A percentile compares a stretch with the other conserved stretches of the same genome.
phyloP scores from a whole-genome alignment of 2,797 vertebrate genomes.

The Pangasius djambal region DNA sequence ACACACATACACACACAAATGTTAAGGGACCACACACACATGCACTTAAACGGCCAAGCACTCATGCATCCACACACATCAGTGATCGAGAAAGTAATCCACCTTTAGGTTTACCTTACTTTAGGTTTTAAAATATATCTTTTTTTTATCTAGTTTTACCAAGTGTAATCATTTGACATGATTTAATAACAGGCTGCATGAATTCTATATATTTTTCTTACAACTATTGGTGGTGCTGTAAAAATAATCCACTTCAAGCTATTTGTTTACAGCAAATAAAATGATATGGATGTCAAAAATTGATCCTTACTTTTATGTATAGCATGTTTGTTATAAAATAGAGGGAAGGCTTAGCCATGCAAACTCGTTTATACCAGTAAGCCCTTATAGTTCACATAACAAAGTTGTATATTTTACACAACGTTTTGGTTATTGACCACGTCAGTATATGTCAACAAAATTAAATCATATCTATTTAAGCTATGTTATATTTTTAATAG shows the following conservation, averaged over 20 bases:
- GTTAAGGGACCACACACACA: slow-evolving; percentile 1
- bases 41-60: neutral
- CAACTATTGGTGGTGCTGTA: neutral
- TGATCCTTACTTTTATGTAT: neutral
- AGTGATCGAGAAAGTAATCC: neutral
- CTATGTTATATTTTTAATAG: neutral
- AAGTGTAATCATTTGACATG: neutral
- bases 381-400: neutral
- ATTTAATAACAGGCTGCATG: neutral
- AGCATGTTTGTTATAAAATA: too few species aligned
- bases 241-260: neutral
- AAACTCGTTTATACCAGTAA: neutral
- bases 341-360: neutral
- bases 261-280: neutral
- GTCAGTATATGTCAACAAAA: neutral
- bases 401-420: neutral
- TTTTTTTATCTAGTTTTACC: neutral
- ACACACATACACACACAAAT: slow-evolving; percentile 47
- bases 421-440: neutral
- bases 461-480: neutral
- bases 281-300: neutral
- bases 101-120: neutral
- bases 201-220: neutral
- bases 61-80: slow-evolving; percentile 16
- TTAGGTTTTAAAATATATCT: neutral